These are phyloP conservation scores for Ophioninae sp. DNA, from an alignment of 2,888 invertebrate species.

Conservation along the genomic window DNA sequence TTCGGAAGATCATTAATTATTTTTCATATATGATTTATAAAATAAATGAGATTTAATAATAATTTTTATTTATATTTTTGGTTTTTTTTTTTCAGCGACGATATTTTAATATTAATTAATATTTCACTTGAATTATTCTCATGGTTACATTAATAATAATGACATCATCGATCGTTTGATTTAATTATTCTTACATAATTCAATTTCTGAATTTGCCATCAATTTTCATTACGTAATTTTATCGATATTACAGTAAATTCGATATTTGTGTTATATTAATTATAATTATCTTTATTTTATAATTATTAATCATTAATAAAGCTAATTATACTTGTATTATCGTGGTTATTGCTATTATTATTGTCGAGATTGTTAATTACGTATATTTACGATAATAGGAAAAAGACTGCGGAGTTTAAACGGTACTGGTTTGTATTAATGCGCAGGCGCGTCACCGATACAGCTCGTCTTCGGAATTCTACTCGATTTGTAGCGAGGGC, in stretches of 20 bases:
- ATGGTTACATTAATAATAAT: not conserved
- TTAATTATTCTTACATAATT: not conserved
- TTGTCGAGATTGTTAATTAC: not conserved
- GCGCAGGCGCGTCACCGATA: not conserved
- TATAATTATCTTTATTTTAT: too few species aligned
- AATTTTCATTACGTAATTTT: too few species aligned
- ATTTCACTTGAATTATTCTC: not conserved
- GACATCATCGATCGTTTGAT: not conserved
- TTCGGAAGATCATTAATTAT: too few species aligned
- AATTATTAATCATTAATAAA: too few species aligned
- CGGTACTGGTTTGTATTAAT: not conserved
- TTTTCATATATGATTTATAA: too few species aligned
- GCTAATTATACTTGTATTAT: too few species aligned
- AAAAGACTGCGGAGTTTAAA: not conserved
- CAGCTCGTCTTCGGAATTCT: not conserved
- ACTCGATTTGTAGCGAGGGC: constrained; percentile 7
- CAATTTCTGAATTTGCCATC: not conserved
- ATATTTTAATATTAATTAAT: not conserved
- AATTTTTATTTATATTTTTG: not conserved
- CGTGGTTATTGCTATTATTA: not conserved
- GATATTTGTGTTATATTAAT: too few species aligned
- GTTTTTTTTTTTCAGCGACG: not conserved
- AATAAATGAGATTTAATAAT: too few species aligned
- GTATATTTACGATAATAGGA: not conserved
- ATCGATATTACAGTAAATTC: too few species aligned